A percentile compares a stretch with the other conserved stretches of the same genome.
Evolutionary conservation across 2,888 invertebrate genomes (phyloP).

Genomic region (Calephelis perditalis): DNA sequence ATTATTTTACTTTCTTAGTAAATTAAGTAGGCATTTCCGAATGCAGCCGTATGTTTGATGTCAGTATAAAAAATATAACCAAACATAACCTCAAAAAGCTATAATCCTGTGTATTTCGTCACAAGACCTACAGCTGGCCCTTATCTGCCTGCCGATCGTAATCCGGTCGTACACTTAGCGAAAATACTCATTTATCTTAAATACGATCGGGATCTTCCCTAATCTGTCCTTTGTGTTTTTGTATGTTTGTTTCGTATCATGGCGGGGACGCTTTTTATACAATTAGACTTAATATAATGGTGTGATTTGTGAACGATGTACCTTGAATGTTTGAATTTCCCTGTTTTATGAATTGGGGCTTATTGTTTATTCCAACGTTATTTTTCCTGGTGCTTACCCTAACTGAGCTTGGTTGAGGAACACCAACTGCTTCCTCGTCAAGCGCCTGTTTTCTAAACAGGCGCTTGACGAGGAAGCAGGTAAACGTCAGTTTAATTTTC

Average conservation of each 20-base stretch:
- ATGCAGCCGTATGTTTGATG: no score
- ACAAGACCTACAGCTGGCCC: slow-evolving; percentile 53
- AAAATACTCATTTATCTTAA: slow-evolving; percentile 74
- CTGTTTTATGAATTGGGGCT: no score
- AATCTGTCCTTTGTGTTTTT: slow-evolving; percentile 67
- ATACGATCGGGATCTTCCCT: slow-evolving; percentile 71
- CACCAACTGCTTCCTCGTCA: no score
- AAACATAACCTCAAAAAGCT: slow-evolving; percentile 16
- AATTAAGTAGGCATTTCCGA: no score
- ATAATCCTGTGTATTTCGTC: slow-evolving; percentile 20
- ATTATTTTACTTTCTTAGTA: no score
- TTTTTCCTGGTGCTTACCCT: no score
- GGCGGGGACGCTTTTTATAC: slow-evolving; percentile 61
- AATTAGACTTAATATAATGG: slow-evolving; percentile 62
- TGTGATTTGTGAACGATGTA: slow-evolving; percentile 45
- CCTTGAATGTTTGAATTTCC: slow-evolving; percentile 19
- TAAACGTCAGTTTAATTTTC: no score
- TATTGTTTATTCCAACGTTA: no score
- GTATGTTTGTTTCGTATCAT: slow-evolving; percentile 62
- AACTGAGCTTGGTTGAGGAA: no score
- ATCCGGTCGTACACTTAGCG: slow-evolving; percentile 66
- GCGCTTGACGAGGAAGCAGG: no score
- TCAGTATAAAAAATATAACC: neutral
- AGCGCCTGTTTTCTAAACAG: no score
- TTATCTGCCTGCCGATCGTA: slow-evolving; percentile 62